Conservation (phyloP, 2,888 invertebrate genomes). For the Mimumesa dahlbomi region DNA sequence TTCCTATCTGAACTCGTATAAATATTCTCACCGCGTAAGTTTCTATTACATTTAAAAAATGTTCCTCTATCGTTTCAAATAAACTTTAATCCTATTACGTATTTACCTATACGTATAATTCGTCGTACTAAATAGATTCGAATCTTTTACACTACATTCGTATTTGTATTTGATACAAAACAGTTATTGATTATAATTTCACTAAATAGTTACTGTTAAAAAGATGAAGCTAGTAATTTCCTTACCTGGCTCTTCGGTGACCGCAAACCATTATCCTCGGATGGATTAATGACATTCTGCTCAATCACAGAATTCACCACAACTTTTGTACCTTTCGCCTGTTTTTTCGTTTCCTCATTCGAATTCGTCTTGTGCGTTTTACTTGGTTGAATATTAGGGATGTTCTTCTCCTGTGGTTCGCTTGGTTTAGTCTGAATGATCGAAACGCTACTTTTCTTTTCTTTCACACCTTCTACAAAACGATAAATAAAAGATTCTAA, state of each 20-base stretch:
- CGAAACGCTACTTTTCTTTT: constrained; percentile 47
- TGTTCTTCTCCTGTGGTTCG: constrained; percentile 67
- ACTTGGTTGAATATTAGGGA: constrained; percentile 75
- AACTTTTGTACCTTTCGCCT: constrained; percentile 70
- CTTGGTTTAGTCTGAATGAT: constrained; percentile 76
- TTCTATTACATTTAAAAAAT: background rate
- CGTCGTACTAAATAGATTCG: too few relatives aligned
- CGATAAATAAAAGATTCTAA: too few relatives aligned
- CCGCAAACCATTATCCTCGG: constrained; percentile 59
- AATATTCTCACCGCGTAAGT: background rate
- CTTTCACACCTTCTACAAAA: constrained; percentile 50
- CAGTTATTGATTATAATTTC: too few relatives aligned
- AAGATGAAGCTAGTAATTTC: background rate
- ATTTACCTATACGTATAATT: too few relatives aligned
- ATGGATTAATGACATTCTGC: constrained; percentile 65
- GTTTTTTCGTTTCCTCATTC: constrained; percentile 72
- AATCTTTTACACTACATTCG: too few relatives aligned
- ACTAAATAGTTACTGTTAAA: background rate
- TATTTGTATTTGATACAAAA: too few relatives aligned
- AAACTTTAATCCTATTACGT: too few relatives aligned
- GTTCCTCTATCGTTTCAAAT: too few relatives aligned
- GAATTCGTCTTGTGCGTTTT: constrained; percentile 72
- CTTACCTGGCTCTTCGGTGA: constrained; percentile 65
- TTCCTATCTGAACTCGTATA: constrained; percentile 10
- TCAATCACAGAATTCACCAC: constrained; percentile 75